A percentile compares a stretch with the other conserved stretches of the same genome.
phyloP scores from a whole-genome alignment of 1,140 invertebrate species.

The Halictus rubicundus region DNA sequence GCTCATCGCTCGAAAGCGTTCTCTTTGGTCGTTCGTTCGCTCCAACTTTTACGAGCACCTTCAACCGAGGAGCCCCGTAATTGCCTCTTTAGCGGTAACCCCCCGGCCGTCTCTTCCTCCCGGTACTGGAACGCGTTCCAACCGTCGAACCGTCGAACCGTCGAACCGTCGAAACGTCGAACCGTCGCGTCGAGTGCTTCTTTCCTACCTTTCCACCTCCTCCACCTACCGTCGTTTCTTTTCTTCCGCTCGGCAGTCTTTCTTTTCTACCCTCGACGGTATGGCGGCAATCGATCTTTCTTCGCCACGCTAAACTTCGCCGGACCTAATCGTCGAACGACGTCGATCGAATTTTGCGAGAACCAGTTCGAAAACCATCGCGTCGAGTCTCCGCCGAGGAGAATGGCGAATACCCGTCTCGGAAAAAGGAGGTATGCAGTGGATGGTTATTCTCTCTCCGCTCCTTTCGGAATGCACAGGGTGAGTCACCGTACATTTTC shows the following conservation, averaged over 20 bases:
- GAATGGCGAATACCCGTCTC: too few species aligned
- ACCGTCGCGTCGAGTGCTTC: neutral
- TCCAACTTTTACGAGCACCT: slow-evolving; percentile 66
- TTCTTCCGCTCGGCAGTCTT: neutral
- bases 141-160: neutral
- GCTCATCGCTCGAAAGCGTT: slow-evolving; percentile 21
- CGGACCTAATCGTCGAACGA: neutral
- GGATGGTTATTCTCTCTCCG: too few species aligned
- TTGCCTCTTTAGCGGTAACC: slow-evolving; percentile 67
- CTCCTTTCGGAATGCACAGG: too few species aligned
- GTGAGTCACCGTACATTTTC: too few species aligned
- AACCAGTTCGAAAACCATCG: too few species aligned
- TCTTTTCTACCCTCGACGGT: neutral
- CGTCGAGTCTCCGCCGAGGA: too few species aligned
- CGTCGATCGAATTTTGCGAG: too few species aligned
- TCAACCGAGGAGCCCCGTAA: slow-evolving; percentile 64
- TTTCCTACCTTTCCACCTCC: slow-evolving; percentile 16
- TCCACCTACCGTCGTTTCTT: neutral
- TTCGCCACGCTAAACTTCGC: neutral
- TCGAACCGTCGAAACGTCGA: slow-evolving; percentile 3
- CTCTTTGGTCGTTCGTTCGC: slow-evolving; percentile 32
- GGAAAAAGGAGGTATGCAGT: too few species aligned
- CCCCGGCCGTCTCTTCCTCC: slow-evolving; percentile 29
- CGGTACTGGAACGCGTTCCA: slow-evolving; percentile 15
- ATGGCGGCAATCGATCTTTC: neutral